Evolutionary conservation across 2,113 vertebrate species (phyloP), one percentile per base, ranked within the genome.

Genomic region (Apteryx owenii): DNA sequence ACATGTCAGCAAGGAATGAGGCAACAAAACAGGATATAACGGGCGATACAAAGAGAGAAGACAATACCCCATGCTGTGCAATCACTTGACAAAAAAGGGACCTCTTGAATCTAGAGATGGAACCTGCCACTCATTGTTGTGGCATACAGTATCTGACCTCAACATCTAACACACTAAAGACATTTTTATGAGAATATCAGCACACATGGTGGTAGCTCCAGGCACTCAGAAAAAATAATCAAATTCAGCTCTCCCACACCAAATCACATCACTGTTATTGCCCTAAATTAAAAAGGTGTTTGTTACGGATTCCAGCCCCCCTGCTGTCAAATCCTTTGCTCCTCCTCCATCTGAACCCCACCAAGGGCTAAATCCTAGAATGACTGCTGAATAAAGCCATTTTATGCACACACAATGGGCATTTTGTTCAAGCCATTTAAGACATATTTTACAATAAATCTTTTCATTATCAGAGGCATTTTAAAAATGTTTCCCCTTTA

Each of bases 391-490:
- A 82, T 85, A 65, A 95, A 87, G 44, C 3, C 0, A 42, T 85
- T 87, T 96, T 87, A 8, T 90, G 40, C 29, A 53, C 48, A 64
- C 4, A 95, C 40, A 96, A 82, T 80, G 26, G 36, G 7, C 14
- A 82, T 89, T 82, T 80, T 94, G 75, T 97, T 94, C n/a, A 71
- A 80, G 50, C 10, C 7, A 51, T 66, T 73, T 88, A 85, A 89
- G 75, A 72, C 7, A 51, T 80, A 88, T 77, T 92, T 93, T 88
- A 65, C 23, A 88, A 78, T 51, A 94, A 91, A 91, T 62, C 7
- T 92, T 92, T 95, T 97, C 84, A 96, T 92, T 91, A 91, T 92
- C 78, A 91, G 62, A 95, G 71, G 73, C 80, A 96, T 96, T 96
- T 96, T 9, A 38, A 88, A 95, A 95, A 92, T 96, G 58, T 89